Base-by-base conservation (phyloP, 30 jellyfish, hydroid and myxozoan genomes). In the Rhopilema esculentum region DNA sequence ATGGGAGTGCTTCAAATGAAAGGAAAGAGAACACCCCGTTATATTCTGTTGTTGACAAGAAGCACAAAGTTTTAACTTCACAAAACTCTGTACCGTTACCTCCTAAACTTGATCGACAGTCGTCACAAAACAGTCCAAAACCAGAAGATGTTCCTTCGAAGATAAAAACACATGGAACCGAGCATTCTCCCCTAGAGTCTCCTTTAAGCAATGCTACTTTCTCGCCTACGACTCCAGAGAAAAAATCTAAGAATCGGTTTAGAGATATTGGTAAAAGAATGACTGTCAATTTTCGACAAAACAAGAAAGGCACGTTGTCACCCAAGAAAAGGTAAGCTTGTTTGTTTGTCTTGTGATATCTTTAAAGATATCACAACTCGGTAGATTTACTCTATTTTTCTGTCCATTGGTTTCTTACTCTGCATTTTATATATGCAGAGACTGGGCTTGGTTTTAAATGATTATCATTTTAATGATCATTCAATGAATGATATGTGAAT, bases 261-360 rank as follows among this genome's bases (percentile, higher is more conserved):
- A 68, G 71, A 61, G 93, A 69, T 32, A 15, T 84, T 4, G 66
- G 87, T 30, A 84, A 84, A 75, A 78, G 84, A 72, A 57, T 84
- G 93, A 84, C 93, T 0, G 33, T 83, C 85, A 83, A 69, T 67
- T 84, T 77, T 27, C 73, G 53, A 26, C 82, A 66, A 20, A 72
- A 73, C 74, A 84, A 72, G 80, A 62, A 23, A 15, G 24, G 20
- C 24, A 49, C 74, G 33, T 30, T 31, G 48, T 20, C 88, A 7
- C 81, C 73, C 57, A 84, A 74, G 48, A 31, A 25, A 24, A 84
- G 82, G 93, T 84, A 31, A 33, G 77, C 28, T 7, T 19, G 23
- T 4, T 40, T 31, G 52, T 63, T 19, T n/a, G n/a, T 40, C 57
- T 40, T 40, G 4, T n/a, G 8, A 24, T 63, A 1, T n/a, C 72